Base-by-base conservation (phyloP, 2,113 vertebrate genomes). In the Ramphastos sulfuratus region DNA sequence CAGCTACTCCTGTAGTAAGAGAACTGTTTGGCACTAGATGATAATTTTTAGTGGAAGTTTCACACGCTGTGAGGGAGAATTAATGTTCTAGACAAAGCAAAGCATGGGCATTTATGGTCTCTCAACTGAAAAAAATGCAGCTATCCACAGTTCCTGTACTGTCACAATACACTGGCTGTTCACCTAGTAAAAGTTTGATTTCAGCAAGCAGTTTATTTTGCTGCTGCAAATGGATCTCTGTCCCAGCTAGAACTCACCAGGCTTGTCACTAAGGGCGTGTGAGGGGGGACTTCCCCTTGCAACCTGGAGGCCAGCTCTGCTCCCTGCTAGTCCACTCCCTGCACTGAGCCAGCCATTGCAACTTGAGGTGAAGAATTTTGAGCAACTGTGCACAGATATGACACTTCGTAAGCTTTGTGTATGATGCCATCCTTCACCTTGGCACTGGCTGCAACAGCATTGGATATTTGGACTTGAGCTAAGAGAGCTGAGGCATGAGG, bases 1-100 rank as follows among this genome's bases (percentile, higher is more conserved):
- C 9, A 37, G 46, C 28, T 46, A 13, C 15, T 83, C 37, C 44
- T 65, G 11, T 8, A 73, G 46, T 7, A 69, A 52, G 66, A 82
- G 50, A 60, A 52, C 23, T 0, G 0, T 4, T 23, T 35, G 30
- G 50, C 42, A 16, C 31, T 9, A 69, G 9, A 28, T 5, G 6
- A 2, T 6, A 27, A 20, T 10, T 59, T 63, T 31, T 24, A 52
- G 33, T 23, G 27, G 24, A 67, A 82, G 48, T 58, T 78, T 55
- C 60, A 55, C 7, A 11, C 5, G 7, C 6, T 10, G 10, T 2
- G 33, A 65, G 52, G 46, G 33, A 70, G 69, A 58, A 67, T 23
- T 24, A 65, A 17, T 12, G 28, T 37, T 56, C 69, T 39, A 70
- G 58, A 44, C 10, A 44, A 67, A 79, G 35, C 0, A 0, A 73